A percentile compares a stretch with the other conserved stretches of the same genome.
These are phyloP conservation scores for Melanotaenia pygmaea DNA, from an alignment of 2,797 vertebrate species.

Conservation along the genomic window DNA sequence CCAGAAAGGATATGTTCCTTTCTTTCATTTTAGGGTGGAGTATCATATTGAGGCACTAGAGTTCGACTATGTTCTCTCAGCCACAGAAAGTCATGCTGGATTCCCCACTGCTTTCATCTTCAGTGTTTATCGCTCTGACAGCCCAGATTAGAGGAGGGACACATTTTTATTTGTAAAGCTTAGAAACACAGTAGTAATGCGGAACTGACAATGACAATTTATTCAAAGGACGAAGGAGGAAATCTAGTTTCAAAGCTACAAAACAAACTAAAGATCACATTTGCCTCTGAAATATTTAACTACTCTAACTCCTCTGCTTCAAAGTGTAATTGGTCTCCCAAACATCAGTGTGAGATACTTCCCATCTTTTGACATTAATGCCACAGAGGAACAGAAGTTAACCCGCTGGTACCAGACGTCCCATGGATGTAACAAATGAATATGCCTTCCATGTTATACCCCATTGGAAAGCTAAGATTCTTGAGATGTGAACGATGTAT, in stretches of 20 bases:
- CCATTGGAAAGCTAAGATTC: too few species aligned
- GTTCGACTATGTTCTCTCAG: slow-evolving; percentile 22
- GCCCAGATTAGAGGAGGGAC: slow-evolving; percentile 55
- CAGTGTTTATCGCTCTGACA: slow-evolving; percentile 56
- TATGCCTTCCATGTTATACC: too few species aligned
- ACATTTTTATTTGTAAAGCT: slow-evolving; percentile 40
- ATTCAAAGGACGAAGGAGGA: slow-evolving; percentile 46
- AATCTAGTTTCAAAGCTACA: slow-evolving; percentile 33
- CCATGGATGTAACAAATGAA: too few species aligned
- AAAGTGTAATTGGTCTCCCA: not conserved
- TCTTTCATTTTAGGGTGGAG: not conserved
- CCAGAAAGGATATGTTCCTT: not conserved
- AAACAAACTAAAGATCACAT: slow-evolving; percentile 56
- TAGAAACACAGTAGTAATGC: slow-evolving; percentile 39
- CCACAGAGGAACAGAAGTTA: not conserved
- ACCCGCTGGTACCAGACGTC: not conserved
- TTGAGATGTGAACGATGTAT: too few species aligned
- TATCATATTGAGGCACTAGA: slow-evolving; percentile 22
- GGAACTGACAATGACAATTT: slow-evolving; percentile 37
- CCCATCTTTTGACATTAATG: not conserved
- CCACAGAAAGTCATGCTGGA: slow-evolving; percentile 26
- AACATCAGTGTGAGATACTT: not conserved
- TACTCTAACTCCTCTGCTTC: not conserved
- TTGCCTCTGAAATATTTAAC: slow-evolving; percentile 42
- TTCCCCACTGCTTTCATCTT: slow-evolving; percentile 37